A percentile compares a stretch with the other conserved stretches of the same genome.
Conservation (phyloP, 1,140 invertebrate genomes). For the Apis florea region DNA sequence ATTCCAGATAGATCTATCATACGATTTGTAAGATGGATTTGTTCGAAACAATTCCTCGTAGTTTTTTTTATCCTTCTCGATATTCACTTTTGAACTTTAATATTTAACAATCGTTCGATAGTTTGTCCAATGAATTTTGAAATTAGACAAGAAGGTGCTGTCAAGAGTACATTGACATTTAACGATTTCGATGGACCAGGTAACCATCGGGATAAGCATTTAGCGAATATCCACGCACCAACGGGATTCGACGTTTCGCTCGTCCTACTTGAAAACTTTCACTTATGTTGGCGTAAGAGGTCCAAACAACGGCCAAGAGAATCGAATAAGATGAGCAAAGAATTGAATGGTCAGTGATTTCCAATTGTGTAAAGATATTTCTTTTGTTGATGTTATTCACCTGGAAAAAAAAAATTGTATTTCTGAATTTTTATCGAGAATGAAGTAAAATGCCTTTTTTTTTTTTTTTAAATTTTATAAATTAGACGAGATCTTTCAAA, state of each 20-base stretch:
- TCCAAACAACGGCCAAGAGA: constrained; percentile 66
- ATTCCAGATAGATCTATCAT: constrained; percentile 31
- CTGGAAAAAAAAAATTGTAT: background rate
- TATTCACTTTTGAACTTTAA: constrained; percentile 19
- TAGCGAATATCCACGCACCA: constrained; percentile 73
- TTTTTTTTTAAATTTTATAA: background rate
- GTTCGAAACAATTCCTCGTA: constrained; percentile 10
- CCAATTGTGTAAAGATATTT: background rate
- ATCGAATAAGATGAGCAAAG: constrained; percentile 49
- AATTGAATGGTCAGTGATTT: constrained; percentile 45
- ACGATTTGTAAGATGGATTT: background rate
- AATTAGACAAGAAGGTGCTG: background rate
- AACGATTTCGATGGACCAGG: constrained; percentile 34
- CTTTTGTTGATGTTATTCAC: background rate
- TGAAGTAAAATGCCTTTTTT: background rate
- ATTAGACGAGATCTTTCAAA: background rate
- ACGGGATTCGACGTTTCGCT: constrained; percentile 68
- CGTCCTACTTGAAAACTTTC: constrained; percentile 80
- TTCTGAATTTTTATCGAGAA: too few relatives aligned
- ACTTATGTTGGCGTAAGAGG: constrained; percentile 79
- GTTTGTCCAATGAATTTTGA: constrained; percentile 23
- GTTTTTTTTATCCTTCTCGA: background rate
- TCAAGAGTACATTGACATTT: constrained; percentile 26
- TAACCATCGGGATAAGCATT: constrained; percentile 68
- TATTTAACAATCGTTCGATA: background rate